phyloP scores from a whole-genome alignment of 2,888 invertebrate species.

The Ptilodon capucinus region DNA sequence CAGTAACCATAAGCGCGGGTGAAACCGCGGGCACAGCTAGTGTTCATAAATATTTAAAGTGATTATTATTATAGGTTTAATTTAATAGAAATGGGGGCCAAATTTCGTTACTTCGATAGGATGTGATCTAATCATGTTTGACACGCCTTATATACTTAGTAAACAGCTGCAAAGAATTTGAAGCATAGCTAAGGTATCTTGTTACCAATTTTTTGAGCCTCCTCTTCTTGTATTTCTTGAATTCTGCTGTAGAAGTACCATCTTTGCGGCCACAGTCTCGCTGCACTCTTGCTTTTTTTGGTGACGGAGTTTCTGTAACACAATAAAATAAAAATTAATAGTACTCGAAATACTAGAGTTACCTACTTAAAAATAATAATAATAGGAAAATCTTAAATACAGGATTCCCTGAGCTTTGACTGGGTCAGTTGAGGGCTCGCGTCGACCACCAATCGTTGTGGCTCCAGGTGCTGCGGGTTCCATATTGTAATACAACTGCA shows the following conservation, averaged over 20 bases:
- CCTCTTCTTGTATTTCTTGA: slow-evolving; percentile 66
- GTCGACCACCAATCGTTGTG: slow-evolving; percentile 47
- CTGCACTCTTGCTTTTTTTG: slow-evolving; percentile 61
- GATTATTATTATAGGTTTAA: too few relatives aligned
- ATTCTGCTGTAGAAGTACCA: slow-evolving; percentile 68
- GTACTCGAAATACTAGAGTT: background rate
- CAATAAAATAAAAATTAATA: background rate
- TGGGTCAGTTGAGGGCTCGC: slow-evolving; percentile 66
- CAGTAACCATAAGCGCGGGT: too few relatives aligned
- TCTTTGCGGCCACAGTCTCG: slow-evolving; percentile 61
- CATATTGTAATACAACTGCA: slow-evolving; percentile 37
- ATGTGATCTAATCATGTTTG: too few relatives aligned
- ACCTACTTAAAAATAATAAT: too few relatives aligned
- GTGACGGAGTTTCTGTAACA: slow-evolving; percentile 53
- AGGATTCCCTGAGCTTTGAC: slow-evolving; percentile 75
- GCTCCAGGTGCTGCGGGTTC: slow-evolving; percentile 55
- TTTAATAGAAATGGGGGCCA: too few relatives aligned
- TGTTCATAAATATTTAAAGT: too few relatives aligned
- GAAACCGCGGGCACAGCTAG: too few relatives aligned
- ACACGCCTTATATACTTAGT: too few relatives aligned
- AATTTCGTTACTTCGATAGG: too few relatives aligned
- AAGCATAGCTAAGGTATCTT: too few relatives aligned
- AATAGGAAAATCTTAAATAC: slow-evolving; percentile 42
- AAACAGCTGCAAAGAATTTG: background rate
- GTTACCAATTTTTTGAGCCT: slow-evolving; percentile 65